These are phyloP conservation scores for Rhea americana DNA, from an alignment of 2,113 vertebrate species.

Conservation along the genomic window DNA sequence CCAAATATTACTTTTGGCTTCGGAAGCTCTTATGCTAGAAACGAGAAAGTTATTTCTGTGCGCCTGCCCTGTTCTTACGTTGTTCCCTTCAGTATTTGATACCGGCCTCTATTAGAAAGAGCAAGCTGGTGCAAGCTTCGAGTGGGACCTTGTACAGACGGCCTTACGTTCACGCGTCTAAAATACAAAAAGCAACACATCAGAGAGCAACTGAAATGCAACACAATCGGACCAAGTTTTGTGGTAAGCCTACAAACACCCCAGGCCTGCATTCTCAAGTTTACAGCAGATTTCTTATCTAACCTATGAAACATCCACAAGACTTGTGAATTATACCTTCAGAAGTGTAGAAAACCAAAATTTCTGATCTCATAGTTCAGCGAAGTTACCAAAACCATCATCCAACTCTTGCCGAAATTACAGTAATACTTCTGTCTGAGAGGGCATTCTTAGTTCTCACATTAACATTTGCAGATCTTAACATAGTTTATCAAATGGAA, in stretches of 20 bases:
- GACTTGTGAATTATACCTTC: neutral
- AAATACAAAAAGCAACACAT: neutral
- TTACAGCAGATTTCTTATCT: neutral
- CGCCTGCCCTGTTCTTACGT: neutral
- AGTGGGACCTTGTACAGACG: rapidly evolving
- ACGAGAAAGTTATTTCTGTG: neutral
- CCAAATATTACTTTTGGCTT: neutral
- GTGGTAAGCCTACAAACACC: neutral
- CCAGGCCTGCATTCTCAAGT: neutral
- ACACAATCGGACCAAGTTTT: neutral
- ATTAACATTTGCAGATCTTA: neutral
- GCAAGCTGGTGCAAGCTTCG: neutral
- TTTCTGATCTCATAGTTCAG: neutral
- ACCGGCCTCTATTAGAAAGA: neutral
- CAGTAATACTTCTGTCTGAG: neutral
- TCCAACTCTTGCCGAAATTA: neutral
- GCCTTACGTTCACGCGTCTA: neutral
- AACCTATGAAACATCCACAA: neutral
- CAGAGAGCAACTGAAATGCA: neutral
- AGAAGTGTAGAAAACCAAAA: neutral
- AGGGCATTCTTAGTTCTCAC: neutral
- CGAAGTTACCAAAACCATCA: neutral
- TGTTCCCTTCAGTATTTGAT: neutral
- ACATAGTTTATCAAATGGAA: neutral
- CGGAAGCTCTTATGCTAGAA: neutral